phyloP scores from a whole-genome alignment of 92 coral and sea anemone species.

The Porites lobata region DNA sequence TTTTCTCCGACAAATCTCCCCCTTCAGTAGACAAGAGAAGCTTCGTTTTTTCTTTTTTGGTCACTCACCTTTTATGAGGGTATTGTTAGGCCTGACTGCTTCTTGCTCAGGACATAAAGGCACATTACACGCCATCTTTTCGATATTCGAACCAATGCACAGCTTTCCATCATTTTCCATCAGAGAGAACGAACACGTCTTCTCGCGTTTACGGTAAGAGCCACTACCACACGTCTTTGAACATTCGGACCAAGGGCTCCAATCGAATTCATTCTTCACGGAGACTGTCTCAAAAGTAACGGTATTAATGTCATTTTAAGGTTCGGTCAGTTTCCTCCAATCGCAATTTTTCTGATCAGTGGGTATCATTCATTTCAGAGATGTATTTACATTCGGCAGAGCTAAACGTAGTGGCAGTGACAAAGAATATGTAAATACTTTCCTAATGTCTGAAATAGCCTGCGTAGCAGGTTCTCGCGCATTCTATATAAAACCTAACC shows the following conservation, averaged over 20 bases:
- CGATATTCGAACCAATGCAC: conserved; percentile 43
- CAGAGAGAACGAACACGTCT: conserved; percentile 53
- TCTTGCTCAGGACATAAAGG: not conserved
- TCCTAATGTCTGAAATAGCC: no score
- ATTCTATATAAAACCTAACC: no score
- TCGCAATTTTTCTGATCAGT: no score
- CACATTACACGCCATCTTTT: conserved; percentile 26
- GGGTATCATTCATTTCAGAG: no score
- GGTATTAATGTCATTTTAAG: not conserved
- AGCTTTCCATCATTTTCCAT: conserved; percentile 28
- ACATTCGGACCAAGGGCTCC: conserved; percentile 81
- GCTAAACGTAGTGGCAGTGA: no score
- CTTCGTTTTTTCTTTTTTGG: not conserved
- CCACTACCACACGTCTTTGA: conserved; percentile 72
- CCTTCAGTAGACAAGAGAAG: no score
- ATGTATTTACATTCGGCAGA: no score
- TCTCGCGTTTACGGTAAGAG: conserved; percentile 60
- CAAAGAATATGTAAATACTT: no score
- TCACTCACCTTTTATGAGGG: not conserved
- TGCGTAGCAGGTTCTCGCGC: no score
- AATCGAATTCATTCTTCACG: conserved; percentile 43
- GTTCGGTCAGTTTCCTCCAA: no score
- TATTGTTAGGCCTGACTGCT: not conserved
- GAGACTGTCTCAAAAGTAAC: conserved; percentile 36
- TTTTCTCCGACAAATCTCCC: no score